phyloP scores from a whole-genome alignment of 2,888 invertebrate species.

The Argynnis bischoffii region DNA sequence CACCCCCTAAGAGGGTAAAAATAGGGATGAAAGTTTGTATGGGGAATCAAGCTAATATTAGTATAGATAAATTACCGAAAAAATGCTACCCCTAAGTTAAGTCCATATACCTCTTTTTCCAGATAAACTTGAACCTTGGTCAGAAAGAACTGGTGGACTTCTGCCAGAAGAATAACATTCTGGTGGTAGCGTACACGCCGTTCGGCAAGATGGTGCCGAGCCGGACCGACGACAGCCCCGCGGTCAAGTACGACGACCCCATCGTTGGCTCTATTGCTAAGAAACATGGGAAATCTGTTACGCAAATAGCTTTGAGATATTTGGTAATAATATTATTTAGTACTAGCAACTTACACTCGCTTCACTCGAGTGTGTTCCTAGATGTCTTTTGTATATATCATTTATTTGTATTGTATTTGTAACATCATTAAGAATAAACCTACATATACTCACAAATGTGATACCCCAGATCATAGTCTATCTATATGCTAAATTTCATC shows the following conservation, averaged over 20 bases:
- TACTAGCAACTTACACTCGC: not conserved
- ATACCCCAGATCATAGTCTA: too few relatives aligned
- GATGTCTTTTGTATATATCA: not conserved
- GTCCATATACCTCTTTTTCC: slow-evolving; percentile 20
- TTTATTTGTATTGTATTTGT: not conserved
- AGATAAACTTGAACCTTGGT: slow-evolving; percentile 84
- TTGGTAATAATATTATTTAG: slow-evolving; percentile 66
- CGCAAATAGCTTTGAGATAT: slow-evolving; percentile 84
- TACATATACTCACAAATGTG: too few relatives aligned
- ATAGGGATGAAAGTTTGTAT: too few relatives aligned
- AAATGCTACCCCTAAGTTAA: too few relatives aligned
- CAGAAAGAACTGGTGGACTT: slow-evolving; percentile 85
- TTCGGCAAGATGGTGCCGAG: slow-evolving; percentile 83
- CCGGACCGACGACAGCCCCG: slow-evolving; percentile 65
- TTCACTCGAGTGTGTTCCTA: not conserved
- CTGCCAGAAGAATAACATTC: slow-evolving; percentile 82
- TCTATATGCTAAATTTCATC: too few relatives aligned
- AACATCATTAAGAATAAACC: too few relatives aligned
- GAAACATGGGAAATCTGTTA: slow-evolving; percentile 84
- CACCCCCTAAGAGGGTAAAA: too few relatives aligned
- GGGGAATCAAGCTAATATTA: too few relatives aligned
- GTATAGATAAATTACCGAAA: too few relatives aligned
- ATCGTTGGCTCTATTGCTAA: slow-evolving; percentile 80
- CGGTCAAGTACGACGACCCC: slow-evolving; percentile 79
- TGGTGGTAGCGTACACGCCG: slow-evolving; percentile 85